These are phyloP conservation scores for Tetranychus truncatus DNA, from an alignment of 2,888 invertebrate species.

Conservation along the genomic window DNA sequence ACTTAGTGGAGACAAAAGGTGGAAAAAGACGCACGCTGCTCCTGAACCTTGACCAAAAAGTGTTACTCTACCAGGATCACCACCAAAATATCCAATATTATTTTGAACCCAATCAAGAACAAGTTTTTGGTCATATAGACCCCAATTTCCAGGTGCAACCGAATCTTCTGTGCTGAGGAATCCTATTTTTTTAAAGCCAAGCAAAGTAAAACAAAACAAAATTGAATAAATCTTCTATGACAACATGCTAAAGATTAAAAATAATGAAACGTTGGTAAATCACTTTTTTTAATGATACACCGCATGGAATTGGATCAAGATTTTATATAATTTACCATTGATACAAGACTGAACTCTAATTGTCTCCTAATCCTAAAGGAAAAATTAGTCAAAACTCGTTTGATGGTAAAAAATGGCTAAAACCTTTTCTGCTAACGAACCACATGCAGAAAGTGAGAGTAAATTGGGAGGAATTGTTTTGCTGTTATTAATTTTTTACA, in stretches of 20 bases:
- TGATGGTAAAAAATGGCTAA: too few relatives aligned
- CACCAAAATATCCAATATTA: slow-evolving; percentile 58
- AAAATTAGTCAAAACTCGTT: too few relatives aligned
- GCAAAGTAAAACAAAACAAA: background rate
- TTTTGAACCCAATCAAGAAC: slow-evolving; percentile 41
- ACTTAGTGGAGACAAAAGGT: slow-evolving; percentile 48
- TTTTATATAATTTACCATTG: too few relatives aligned
- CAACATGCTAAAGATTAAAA: background rate
- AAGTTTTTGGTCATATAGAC: slow-evolving; percentile 37
- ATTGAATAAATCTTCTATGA: background rate
- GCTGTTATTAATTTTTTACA: background rate
- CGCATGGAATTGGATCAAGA: too few relatives aligned
- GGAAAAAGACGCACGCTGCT: slow-evolving; percentile 48
- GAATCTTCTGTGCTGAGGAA: slow-evolving; percentile 38
- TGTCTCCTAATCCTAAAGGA: too few relatives aligned
- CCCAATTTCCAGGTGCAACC: slow-evolving; percentile 39
- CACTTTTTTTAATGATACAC: too few relatives aligned
- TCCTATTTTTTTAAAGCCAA: slow-evolving; percentile 29
- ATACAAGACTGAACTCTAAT: too few relatives aligned
- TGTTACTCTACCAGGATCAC: slow-evolving; percentile 57
- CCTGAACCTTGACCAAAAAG: slow-evolving; percentile 64
- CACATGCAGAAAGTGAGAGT: background rate
- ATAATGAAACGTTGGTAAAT: too few relatives aligned
- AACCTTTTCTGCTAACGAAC: too few relatives aligned
- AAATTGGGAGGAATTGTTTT: background rate